These are phyloP conservation scores for Trypoxylus dichotomus DNA, from an alignment of 1,140 invertebrate genomes.

Conservation along the genomic window DNA sequence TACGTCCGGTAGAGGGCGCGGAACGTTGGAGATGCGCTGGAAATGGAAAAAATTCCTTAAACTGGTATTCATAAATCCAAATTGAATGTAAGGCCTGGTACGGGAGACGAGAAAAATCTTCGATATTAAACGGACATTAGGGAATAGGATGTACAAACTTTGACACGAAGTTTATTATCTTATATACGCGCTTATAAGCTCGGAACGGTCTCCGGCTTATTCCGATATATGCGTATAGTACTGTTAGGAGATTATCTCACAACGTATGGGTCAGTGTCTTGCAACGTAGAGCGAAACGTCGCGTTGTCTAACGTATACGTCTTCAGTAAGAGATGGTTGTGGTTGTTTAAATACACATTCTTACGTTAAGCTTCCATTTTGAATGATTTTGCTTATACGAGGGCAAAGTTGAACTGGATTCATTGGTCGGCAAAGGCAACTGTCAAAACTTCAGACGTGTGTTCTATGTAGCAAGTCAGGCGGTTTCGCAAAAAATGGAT, in stretches of 20 bases:
- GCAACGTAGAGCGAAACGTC: no score
- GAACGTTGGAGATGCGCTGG: neutral
- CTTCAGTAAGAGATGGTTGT: no score
- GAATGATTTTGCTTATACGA: no score
- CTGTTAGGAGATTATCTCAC: neutral
- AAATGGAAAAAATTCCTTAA: neutral
- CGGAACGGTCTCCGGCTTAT: neutral
- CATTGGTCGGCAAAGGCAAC: no score
- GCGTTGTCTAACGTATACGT: no score
- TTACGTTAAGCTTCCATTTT: no score
- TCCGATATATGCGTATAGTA: neutral
- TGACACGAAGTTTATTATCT: neutral
- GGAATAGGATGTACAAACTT: neutral
- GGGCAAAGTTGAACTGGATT: no score
- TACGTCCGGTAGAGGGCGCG: neutral
- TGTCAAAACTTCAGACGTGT: no score
- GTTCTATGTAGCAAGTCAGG: no score
- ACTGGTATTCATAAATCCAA: conserved; percentile 22
- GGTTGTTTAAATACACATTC: no score
- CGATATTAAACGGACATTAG: neutral
- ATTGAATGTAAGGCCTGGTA: neutral
- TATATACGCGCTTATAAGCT: neutral
- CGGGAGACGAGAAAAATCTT: neutral
- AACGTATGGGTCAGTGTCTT: neutral
- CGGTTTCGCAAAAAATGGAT: no score